Evolutionary conservation across 2,888 invertebrate species (phyloP), one percentile per base, ranked within the genome.

Genomic region (Hofmannophila pseudospretella): DNA sequence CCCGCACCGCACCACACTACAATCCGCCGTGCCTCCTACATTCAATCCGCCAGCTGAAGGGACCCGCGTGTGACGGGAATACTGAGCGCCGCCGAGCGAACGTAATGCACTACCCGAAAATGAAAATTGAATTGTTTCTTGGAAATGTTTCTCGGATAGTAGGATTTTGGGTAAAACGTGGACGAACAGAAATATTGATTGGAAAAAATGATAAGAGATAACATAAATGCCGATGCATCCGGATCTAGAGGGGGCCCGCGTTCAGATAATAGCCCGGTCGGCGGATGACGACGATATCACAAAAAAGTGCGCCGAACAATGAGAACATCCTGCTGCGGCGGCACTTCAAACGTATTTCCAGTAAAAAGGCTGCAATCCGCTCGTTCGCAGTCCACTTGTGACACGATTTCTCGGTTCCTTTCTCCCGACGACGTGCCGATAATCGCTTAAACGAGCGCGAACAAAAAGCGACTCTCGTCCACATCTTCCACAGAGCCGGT

Each of bases 11-110:
- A n/a, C n/a, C n/a, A n/a, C n/a, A n/a, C n/a, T n/a, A n/a, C n/a
- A n/a, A n/a, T n/a, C n/a, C n/a, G n/a, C n/a, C 49, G 45, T 71
- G 55, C 51, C 19, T n/a, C n/a, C 60, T 63, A 68, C 61, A 64
- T 72, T 69, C 71, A 72, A 74, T 73, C 62, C 55, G 48, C 54
- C 50, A 49, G 54, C 54, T 51, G 45, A 59, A 57, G 61, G 60
- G 58, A 45, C 42, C 35, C 32, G 32, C 39, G 44, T 51, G 54
- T 51, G 39, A 39, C 47, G 34, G 9, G 67, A 64, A 63, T 67
- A 38, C 47, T 41, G 52, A 64, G 44, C n/a, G n/a, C n/a, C n/a
- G n/a, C n/a, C 47, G 25, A 36, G 8, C 27, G n/a, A 10, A 16
- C 23, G 13, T 39, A n/a, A n/a, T n/a, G n/a, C n/a, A n/a, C 32